Evolutionary conservation across 2,888 invertebrate genomes (phyloP), one percentile per base, ranked within the genome.

Genomic region (Xestia sexstrigata): DNA sequence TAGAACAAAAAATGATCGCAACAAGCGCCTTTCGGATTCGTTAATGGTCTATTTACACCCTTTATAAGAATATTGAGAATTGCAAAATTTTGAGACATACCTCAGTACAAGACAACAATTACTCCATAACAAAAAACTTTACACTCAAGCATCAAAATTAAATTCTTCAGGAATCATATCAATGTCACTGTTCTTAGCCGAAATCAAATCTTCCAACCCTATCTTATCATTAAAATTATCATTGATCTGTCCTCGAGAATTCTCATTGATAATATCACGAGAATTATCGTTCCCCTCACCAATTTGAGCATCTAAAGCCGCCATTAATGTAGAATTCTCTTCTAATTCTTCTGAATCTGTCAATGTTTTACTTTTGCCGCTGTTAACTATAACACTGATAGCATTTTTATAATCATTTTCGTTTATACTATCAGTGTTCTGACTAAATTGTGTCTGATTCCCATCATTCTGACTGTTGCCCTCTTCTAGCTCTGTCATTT

Each of bases 241-340:
- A n/a, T 20, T 71, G 1, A 2, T 26, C 1, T 58, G 52, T 2
- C 26, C 47, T 23, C 39, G 26, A 13, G 49, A 30, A 52, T 42
- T 52, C 0, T 72, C 52, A 30, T 73, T 65, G 4, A 15, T 15
- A n/a, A 15, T 8, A 15, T 65, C 39, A 1, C 35, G n/a, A 4
- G 60, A 35, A 23, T 49, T 47, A 1, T 26, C 55, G 20, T 72
- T 78, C 0, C 15, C 58, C 0, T 82, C 73, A 0, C 86, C 84
- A 0, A 84, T 84, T 55, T 84, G 20, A 2, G 86, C 84, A 39
- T 84, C 74, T 9, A 84, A 20, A 2, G 75, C 84, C 0, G 45
- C 84, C 84, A 84, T 78, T 0, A 84, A 35, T 0, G 72, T 82
- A 0, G 47, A 35, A 65, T 62, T 62, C 20, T 84, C 83, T 0